A percentile compares a stretch with the other conserved stretches of the same genome.
phyloP scores from a whole-genome alignment of 2,113 vertebrate species.

The Dendrocopos noguchii region DNA sequence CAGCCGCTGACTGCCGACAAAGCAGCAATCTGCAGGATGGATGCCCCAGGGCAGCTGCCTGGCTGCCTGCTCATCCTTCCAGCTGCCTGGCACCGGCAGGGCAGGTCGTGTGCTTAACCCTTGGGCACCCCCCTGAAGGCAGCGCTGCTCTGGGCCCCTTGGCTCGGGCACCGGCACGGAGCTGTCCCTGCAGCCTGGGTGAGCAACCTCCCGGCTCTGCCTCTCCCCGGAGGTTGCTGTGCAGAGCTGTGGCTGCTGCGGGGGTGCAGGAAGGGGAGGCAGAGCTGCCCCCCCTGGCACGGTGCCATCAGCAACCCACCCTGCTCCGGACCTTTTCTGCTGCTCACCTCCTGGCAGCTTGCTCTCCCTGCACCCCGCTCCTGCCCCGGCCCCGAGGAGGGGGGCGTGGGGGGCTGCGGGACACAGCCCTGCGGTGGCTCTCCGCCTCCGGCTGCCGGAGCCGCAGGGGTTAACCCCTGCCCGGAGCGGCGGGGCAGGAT shows the following conservation, averaged over 20 bases:
- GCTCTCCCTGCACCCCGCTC: constrained; percentile 5
- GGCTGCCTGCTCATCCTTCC: neutral
- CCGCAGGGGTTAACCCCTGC: neutral
- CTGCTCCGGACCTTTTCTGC: constrained; percentile 3
- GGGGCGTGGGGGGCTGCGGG: neutral
- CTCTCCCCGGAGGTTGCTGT: neutral
- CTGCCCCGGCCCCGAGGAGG: constrained; percentile 6
- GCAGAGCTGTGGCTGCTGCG: constrained; percentile 23
- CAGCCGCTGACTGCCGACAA: neutral
- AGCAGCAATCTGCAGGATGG: neutral
- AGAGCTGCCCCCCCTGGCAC: neutral
- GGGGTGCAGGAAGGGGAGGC: constrained; percentile 28
- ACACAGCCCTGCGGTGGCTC: neutral
- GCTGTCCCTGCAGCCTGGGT: no score
- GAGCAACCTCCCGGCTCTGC: no score
- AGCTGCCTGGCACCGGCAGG: neutral
- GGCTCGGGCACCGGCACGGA: neutral
- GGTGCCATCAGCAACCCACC: constrained; percentile 36
- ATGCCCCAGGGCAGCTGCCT: neutral
- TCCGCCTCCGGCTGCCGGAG: constrained; percentile 15
- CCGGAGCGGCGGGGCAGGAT: constrained; percentile 35
- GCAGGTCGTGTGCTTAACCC: neutral
- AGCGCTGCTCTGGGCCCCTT: neutral
- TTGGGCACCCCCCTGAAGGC: neutral
- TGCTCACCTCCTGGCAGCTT: constrained; percentile 41